phyloP scores from a whole-genome alignment of 2,888 invertebrate genomes.

The Meta bourneti region DNA sequence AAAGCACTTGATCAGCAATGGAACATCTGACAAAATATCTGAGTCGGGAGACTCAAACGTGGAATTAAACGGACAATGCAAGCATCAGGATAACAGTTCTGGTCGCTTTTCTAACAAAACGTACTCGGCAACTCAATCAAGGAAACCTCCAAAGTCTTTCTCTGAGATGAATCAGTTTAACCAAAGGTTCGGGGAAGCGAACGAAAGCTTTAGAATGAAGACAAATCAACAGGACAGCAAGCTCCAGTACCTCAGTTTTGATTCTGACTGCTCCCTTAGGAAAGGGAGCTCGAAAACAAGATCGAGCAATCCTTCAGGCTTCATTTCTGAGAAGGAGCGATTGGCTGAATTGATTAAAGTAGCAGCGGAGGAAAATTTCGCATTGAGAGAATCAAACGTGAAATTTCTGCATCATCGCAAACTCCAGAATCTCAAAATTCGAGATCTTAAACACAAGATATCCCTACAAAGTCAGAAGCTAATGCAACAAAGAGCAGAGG shows the following conservation, averaged over 20 bases:
- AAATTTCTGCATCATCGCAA: conserved; percentile 16
- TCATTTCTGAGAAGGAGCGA: background rate
- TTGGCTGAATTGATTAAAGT: conserved; percentile 1
- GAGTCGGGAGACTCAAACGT: background rate
- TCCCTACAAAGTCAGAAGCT: conserved; percentile 1
- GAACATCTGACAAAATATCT: too few relatives aligned
- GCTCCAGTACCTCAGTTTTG: background rate
- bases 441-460: conserved; percentile 14
- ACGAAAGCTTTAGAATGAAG: background rate
- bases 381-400: conserved; percentile 39
- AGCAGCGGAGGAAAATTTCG: conserved; percentile 27
- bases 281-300: background rate
- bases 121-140: too few relatives aligned
- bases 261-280: background rate
- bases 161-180: too few relatives aligned
- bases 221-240: background rate
- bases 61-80: background rate
- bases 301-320: background rate
- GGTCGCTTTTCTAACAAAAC: background rate
- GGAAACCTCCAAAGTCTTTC: too few relatives aligned
- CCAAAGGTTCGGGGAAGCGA: too few relatives aligned
- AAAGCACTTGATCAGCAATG: background rate
- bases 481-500: background rate
- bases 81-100: background rate
- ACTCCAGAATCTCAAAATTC: conserved; percentile 19